Conservation (phyloP, 2,888 invertebrate genomes). For the Stenchaetothrips biformis region DNA sequence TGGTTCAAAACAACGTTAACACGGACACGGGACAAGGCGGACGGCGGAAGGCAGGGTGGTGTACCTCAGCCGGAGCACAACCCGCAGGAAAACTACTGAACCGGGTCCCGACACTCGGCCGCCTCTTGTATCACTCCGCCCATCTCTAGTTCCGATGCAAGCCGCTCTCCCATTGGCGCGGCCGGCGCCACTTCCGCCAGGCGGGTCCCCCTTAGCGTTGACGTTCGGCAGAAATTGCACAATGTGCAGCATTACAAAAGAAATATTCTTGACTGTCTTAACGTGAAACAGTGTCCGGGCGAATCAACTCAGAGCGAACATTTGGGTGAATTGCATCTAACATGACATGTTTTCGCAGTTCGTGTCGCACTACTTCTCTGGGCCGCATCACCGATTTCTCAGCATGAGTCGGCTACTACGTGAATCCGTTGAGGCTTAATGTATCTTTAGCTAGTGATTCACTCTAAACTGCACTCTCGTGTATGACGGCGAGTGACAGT, state of each 20-base stretch:
- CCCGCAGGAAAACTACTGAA: not conserved
- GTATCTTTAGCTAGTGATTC: not conserved
- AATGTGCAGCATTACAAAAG: too few species aligned
- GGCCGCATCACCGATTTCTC: not conserved
- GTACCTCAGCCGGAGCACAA: too few species aligned
- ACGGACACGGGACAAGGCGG: not conserved
- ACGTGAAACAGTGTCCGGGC: too few species aligned
- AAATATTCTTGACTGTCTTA: too few species aligned
- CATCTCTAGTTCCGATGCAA: not conserved
- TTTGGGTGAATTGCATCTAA: too few species aligned
- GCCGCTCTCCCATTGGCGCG: not conserved
- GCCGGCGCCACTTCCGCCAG: not conserved
- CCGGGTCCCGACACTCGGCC: not conserved
- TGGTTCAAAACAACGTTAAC: not conserved
- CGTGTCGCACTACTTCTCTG: not conserved
- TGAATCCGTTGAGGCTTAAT: not conserved
- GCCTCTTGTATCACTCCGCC: not conserved
- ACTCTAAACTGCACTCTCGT: not conserved
- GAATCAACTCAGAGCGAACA: too few species aligned
- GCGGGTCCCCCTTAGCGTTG: too few species aligned
- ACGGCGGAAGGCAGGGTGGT: too few species aligned
- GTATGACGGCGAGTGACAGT: too few species aligned
- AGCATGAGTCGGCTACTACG: not conserved
- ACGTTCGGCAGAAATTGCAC: too few species aligned
- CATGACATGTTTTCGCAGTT: too few species aligned